These are phyloP conservation scores for Pogona vitticeps DNA, from an alignment of 2,113 vertebrate species.

Conservation along the genomic window DNA sequence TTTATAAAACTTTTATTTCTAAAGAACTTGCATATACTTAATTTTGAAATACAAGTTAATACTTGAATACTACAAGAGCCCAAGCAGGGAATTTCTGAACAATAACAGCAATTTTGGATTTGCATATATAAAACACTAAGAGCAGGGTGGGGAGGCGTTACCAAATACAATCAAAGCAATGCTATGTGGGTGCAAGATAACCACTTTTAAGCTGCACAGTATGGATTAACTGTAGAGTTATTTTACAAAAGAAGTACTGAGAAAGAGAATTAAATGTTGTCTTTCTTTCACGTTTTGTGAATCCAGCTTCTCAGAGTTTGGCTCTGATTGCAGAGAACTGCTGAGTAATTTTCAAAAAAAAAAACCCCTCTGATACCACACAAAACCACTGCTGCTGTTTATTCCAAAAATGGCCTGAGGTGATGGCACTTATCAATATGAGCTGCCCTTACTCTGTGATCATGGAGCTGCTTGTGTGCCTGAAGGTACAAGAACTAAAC, in stretches of 20 bases:
- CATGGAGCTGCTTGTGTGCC: neutral
- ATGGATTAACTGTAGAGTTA: conserved; percentile 53
- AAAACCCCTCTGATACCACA: neutral
- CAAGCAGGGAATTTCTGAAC: conserved; percentile 22
- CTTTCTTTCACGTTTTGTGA: conserved; percentile 26
- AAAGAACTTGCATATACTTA: neutral
- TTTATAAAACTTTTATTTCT: neutral
- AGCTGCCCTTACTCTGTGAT: conserved; percentile 6
- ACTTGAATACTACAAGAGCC: neutral
- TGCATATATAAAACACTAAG: conserved; percentile 57
- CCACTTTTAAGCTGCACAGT: conserved; percentile 49
- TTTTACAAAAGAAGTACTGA: conserved; percentile 28
- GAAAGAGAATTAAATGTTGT: conserved; percentile 44
- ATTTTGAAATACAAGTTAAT: neutral
- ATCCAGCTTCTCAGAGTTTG: neutral
- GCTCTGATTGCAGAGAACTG: conserved; percentile 10
- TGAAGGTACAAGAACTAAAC: conserved; percentile 6
- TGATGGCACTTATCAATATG: neutral
- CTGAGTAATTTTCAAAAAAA: conserved; percentile 30
- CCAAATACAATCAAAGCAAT: conserved; percentile 55
- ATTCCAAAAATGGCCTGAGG: conserved; percentile 10
- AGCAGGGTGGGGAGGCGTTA: conserved; percentile 39
- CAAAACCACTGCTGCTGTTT: conserved; percentile 26
- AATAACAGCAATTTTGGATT: conserved; percentile 56
- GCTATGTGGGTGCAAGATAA: conserved; percentile 45